Base-by-base conservation (phyloP, 1,140 invertebrate genomes). In the Kradibia gibbosae region DNA sequence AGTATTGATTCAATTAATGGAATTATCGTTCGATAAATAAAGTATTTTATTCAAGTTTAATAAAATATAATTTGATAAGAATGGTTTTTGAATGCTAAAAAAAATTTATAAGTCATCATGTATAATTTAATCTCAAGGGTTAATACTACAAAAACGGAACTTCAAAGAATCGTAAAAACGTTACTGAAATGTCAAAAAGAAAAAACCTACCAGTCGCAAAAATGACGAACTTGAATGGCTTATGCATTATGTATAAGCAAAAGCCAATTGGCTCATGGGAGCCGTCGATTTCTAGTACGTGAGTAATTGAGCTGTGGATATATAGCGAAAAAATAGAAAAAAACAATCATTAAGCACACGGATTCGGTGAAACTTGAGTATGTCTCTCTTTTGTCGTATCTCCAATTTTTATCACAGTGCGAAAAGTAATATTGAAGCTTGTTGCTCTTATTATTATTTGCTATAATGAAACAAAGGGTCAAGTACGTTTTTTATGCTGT, bases 271-370 rank as follows among this genome's bases (percentile, higher is more conserved):
- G 34, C 31, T n/a, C 22, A 36, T 4, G 17, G 34, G 17, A 67
- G n/a, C 20, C 34, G 20, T 67, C 34, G 62, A 67, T 67, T 67
- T 11, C 62, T 39, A n/a, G 11, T 67, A 67, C 34, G 62, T 67
- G 62, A 67, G 34, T 67, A 67, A 67, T 67, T 67, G 62, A 67
- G 34, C 62, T 34, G 20, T 8, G 36, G 3, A 3, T 39, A 20
- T 39, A 39, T 48, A 48, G 17, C 17, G 17, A 48, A 48, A 48
- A 10, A 48, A 48, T 48, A 48, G 17, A 48, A 48, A 65, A 34
- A 67, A 67, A 67, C 15, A 67, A 36, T 10, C 10, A 39, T 67
- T 67, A 67, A 34, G 17, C 62, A 67, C 3, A 13, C 22, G 22
- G 34, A 67, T 36, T 20, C 39, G 62, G 20, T 34, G 25, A 17